Evolutionary conservation across 2,888 invertebrate species (phyloP).

Genomic region (Euplexia lucipara): DNA sequence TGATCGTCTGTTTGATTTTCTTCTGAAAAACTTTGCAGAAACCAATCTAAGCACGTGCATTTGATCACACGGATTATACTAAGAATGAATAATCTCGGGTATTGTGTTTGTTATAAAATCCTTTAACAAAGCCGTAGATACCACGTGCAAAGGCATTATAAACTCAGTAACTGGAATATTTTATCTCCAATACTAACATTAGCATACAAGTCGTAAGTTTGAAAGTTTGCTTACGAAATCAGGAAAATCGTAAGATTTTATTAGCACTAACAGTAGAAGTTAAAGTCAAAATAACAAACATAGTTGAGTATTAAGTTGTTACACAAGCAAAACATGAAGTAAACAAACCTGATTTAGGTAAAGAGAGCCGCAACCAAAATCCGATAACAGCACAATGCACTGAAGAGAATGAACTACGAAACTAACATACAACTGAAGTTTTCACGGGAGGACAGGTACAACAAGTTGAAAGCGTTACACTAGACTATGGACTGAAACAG

Average conservation of each 20-base stretch:
- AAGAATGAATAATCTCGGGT: conserved; percentile 17
- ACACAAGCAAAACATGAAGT: conserved; percentile 29
- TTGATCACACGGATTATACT: conserved; percentile 14
- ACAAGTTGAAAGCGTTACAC: conserved; percentile 71
- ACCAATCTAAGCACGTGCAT: conserved; percentile 2
- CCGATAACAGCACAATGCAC: conserved; percentile 48
- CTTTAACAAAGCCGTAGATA: conserved; percentile 28
- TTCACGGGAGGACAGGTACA: conserved; percentile 58
- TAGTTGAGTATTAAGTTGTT: conserved; percentile 15
- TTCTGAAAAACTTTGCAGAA: neutral
- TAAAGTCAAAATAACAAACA: conserved; percentile 19
- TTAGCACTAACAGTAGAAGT: conserved; percentile 12
- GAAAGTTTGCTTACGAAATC: conserved; percentile 23
- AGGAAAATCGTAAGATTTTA: conserved; percentile 37
- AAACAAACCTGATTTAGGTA: conserved; percentile 49
- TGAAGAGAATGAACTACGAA: conserved; percentile 49
- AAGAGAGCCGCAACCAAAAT: conserved; percentile 34
- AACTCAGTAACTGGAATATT: conserved; percentile 6
- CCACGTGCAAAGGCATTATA: conserved; percentile 19
- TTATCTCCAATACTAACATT: conserved; percentile 18
- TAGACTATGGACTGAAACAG: conserved; percentile 73
- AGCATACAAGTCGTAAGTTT: conserved; percentile 22
- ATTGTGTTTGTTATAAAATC: conserved; percentile 34
- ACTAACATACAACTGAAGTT: conserved; percentile 50
- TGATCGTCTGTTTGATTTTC: neutral